phyloP scores from a whole-genome alignment of 2,888 invertebrate species.

The Gerris lacustris region DNA sequence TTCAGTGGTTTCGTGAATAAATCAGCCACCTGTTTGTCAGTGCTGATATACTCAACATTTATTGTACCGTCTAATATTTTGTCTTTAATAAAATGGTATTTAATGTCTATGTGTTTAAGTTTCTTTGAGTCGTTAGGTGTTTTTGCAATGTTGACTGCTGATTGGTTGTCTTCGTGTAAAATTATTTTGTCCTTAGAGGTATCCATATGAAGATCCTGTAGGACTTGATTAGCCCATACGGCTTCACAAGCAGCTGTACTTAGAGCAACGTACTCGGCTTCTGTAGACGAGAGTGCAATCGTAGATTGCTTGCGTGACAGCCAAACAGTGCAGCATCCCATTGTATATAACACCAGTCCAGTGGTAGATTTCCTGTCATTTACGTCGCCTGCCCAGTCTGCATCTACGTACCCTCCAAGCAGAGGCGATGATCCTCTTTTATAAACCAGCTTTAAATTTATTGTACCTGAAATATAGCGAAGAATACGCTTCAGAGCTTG shows the following conservation, averaged over 20 bases:
- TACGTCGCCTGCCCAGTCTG: conserved; percentile 18
- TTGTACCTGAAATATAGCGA: conserved; percentile 21
- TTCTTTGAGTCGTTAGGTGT: conserved; percentile 11
- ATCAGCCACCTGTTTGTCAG: conserved; percentile 17
- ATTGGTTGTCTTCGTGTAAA: conserved; percentile 21
- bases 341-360: conserved; percentile 16
- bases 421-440: neutral
- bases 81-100: conserved; percentile 20
- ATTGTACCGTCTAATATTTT: conserved; percentile 12
- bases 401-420: conserved; percentile 20
- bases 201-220: conserved; percentile 7
- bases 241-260: conserved; percentile 17
- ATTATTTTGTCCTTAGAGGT: neutral
- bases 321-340: conserved; percentile 15
- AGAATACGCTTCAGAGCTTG: conserved; percentile 24
- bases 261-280: conserved; percentile 19
- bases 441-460: conserved; percentile 14
- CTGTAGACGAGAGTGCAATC: conserved; percentile 15
- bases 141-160: conserved; percentile 14
- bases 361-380: conserved; percentile 16
- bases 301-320: conserved; percentile 8
- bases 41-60: conserved; percentile 13
- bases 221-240: conserved; percentile 15
- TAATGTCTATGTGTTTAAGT: conserved; percentile 20
- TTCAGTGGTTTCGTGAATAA: conserved; percentile 15